Evolutionary conservation across 2,888 invertebrate genomes (phyloP), one percentile per base, ranked within the genome.

Genomic region (Lepeophtheirus nordmannii): DNA sequence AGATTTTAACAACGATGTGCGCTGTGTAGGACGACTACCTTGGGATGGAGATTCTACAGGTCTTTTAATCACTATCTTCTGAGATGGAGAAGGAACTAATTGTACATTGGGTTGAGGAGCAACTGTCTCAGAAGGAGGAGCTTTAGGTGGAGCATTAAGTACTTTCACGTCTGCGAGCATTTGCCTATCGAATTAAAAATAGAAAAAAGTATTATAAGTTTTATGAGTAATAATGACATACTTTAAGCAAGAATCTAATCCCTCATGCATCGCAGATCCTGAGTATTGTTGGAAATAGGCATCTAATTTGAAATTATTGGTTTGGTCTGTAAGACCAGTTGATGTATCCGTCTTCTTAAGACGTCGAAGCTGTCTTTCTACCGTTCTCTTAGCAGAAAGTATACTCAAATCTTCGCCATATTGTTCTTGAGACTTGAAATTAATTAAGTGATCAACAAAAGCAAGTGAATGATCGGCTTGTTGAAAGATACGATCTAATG

Each of bases 221-320:
- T 61, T 5, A 12, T n/a, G 8, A 7, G 61, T n/a, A 30, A n/a
- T n/a, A 8, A 38, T 12, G 1, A 62, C 46, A 20, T 40, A 62
- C 62, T 46, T 65, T 9, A 65, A 14, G 20, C 53, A 53, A 5
- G 23, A 30, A 38, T 58, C 65, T 30, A 65, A 58, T 14, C 59
- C 30, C 12, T 17, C 14, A 20, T 65, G 65, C 37, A 65, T 30
- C 11, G 46, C 12, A 10, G 20, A 56, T 20, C 38, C 17, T 2
- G 60, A 39, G 39, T 38, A 66, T 17, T 60, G 46, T 37, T 66
- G 66, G 30, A 66, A 66, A 41, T 66, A 66, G 5, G 60, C 22
- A 58, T 66, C 66, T 3, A 66, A 23, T 41, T 66, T 66, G 30
- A 66, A 40, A n/a, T 37, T 60, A 14, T 20, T 20, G 7, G 39